These are phyloP conservation scores for Solen grandis DNA, from an alignment of 1,140 invertebrate species.

Conservation along the genomic window DNA sequence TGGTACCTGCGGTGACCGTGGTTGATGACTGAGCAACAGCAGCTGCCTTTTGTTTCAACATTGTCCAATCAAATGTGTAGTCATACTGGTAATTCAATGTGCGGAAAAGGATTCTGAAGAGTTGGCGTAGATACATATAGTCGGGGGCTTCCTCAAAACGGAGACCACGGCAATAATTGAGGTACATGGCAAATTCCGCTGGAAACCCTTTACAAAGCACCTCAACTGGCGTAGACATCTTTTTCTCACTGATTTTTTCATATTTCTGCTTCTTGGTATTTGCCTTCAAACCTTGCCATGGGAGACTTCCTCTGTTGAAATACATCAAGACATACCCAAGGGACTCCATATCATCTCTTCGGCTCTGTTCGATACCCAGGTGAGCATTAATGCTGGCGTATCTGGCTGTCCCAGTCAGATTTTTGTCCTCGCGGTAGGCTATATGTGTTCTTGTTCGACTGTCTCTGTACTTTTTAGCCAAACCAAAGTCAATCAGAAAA, in stretches of 20 bases:
- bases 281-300: slow-evolving; percentile 92
- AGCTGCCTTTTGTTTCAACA: slow-evolving; percentile 94
- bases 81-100: slow-evolving; percentile 99
- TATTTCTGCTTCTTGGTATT: slow-evolving; percentile 97
- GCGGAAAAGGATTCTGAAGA: slow-evolving; percentile 99
- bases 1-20: slow-evolving; percentile 65
- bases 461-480: slow-evolving; percentile 98
- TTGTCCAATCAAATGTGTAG: slow-evolving; percentile 99
- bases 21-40: slow-evolving; percentile 68
- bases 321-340: slow-evolving; percentile 98
- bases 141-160: slow-evolving; percentile 98
- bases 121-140: slow-evolving; percentile 98
- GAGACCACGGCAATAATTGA: slow-evolving; percentile 97
- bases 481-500: slow-evolving; percentile 98
- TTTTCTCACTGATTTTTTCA: slow-evolving; percentile 98
- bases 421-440: slow-evolving; percentile 96
- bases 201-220: slow-evolving; percentile 97
- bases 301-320: slow-evolving; percentile 93
- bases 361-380: slow-evolving; percentile 87
- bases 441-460: slow-evolving; percentile 93
- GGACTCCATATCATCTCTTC: slow-evolving; percentile 98
- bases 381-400: slow-evolving; percentile 97
- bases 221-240: slow-evolving; percentile 98
- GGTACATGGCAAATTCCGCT: slow-evolving; percentile 98
- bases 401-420: slow-evolving; percentile 96